Base-by-base conservation (phyloP, 2,888 invertebrate species). In the Pristionchus maxplancki region DNA sequence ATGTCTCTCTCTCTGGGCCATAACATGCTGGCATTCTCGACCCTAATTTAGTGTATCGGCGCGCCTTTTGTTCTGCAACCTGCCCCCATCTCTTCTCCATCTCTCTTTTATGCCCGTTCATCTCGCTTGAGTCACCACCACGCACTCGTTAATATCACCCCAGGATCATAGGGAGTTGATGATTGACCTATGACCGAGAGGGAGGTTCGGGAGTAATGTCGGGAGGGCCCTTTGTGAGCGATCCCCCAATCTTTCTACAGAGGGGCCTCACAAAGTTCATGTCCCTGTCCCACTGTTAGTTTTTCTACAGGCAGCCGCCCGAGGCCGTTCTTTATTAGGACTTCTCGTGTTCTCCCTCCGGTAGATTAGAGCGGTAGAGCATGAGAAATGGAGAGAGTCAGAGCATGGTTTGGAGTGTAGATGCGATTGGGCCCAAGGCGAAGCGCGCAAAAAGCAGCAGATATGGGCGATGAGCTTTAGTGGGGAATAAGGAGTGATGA, bases 321-420 rank as follows among this genome's bases (percentile, higher is more conserved):
- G 78, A 78, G 78, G 78, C 78, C 78, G 44, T 78, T 78, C 78
- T 78, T 78, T 78, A 78, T 78, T 78, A n/a, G 48, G 44, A 48
- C 4, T n/a, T 28, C 37, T 37, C 20, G 37, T 11, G 31, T 64
- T 58, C 20, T 58, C 20, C 24, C 13, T 17, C 53, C 53, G 24
- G 6, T 31, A 28, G 58, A n/a, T 9, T 9, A n/a, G 24, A 20
- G 4, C 58, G n/a, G n/a, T 24, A 58, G 58, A 58, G n/a, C 58
- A 58, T 24, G 58, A 6, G 58, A 24, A 58, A 24, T 58, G 20
- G 58, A 58, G 58, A 58, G 58, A 31, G 62, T 62, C 62, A 62
- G 31, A 64, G 15, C 15, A 34, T 13, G 13, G 31, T 31, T 15
- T 4, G 53, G 24, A 58, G 64, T 15, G 28, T 31, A 13, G 64